Evolutionary conservation across 2,113 vertebrate genomes (phyloP).

Genomic region (Melospiza georgiana): DNA sequence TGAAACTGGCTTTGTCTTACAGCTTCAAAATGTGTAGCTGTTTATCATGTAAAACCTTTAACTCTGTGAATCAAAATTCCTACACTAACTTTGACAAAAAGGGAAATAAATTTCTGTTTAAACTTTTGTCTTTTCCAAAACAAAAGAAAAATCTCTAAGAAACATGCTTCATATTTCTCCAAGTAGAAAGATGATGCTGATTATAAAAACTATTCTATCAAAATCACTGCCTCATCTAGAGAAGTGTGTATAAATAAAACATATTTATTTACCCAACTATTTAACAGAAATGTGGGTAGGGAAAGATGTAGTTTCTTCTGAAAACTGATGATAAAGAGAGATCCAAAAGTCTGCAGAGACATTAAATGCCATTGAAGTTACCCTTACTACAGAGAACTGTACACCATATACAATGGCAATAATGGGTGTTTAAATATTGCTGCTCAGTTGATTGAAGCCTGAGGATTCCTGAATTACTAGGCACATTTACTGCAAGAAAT

Average conservation of each 20-base stretch:
- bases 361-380: background rate
- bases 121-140: background rate
- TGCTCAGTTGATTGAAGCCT: background rate
- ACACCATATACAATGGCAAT: background rate
- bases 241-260: background rate
- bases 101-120: background rate
- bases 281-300: background rate
- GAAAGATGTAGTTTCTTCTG: background rate
- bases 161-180: background rate
- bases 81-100: background rate
- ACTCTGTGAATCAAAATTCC: background rate
- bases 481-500: background rate
- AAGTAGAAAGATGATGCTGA: background rate
- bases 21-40: background rate
- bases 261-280: background rate
- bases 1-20: background rate
- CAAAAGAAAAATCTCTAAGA: background rate
- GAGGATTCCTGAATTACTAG: background rate
- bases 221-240: background rate
- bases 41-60: background rate
- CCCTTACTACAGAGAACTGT: background rate
- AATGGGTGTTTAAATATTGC: background rate
- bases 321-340: background rate
- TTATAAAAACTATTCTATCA: background rate
- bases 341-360: background rate